These are phyloP conservation scores for Smutsia gigantea DNA, from an alignment of 2,797 vertebrate genomes.

Conservation along the genomic window DNA sequence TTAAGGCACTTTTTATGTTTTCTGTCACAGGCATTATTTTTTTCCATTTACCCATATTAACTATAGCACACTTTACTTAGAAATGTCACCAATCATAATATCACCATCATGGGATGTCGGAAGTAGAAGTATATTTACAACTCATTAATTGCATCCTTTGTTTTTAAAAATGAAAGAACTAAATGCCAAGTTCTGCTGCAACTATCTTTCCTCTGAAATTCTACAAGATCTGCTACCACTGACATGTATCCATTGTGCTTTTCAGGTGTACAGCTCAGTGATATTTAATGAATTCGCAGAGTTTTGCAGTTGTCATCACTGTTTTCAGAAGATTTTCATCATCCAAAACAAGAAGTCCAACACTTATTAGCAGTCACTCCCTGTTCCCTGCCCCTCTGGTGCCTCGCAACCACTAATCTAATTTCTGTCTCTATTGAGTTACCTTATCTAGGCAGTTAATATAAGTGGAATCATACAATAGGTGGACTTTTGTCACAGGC, in stretches of 20 bases:
- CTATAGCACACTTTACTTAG: not conserved
- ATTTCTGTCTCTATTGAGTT: not conserved
- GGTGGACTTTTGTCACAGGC: not conserved
- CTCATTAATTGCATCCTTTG: not conserved
- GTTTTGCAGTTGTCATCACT: not conserved
- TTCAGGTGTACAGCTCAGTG: not conserved
- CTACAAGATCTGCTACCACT: not conserved
- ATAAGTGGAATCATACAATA: not conserved
- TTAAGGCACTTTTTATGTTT: not conserved
- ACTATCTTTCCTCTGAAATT: accelerated
- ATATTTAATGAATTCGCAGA: not conserved
- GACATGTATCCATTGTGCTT: not conserved
- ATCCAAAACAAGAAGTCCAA: not conserved
- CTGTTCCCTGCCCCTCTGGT: not conserved
- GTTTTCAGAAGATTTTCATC: not conserved
- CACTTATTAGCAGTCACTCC: not conserved
- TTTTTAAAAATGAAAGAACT: not conserved
- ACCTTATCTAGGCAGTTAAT: not conserved
- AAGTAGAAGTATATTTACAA: not conserved
- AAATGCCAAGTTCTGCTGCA: not conserved
- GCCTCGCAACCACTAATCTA: not conserved
- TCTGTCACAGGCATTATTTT: not conserved
- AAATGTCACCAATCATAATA: not conserved
- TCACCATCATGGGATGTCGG: not conserved
- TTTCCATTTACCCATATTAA: not conserved